Conservation (phyloP, 2,888 invertebrate species). For the Cyclophora punctaria region DNA sequence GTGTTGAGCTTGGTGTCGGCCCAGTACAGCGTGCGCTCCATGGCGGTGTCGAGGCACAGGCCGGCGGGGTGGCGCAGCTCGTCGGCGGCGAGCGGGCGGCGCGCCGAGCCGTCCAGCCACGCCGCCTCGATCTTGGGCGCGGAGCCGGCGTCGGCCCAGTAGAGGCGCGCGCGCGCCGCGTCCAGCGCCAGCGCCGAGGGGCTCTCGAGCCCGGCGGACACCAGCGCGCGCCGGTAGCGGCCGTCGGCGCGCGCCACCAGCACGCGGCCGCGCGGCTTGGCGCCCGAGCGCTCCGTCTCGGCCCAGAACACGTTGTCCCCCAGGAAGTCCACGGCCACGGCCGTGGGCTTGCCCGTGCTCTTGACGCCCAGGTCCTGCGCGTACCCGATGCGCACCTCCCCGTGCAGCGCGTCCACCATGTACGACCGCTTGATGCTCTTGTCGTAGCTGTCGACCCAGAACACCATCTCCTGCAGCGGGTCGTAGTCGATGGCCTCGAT, state of each 20-base stretch:
- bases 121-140: slow-evolving; percentile 94
- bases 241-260: slow-evolving; percentile 94
- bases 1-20: slow-evolving; percentile 94
- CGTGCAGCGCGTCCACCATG: slow-evolving; percentile 86
- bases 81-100: slow-evolving; percentile 86
- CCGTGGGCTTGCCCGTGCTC: slow-evolving; percentile 88
- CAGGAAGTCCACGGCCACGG: slow-evolving; percentile 94
- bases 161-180: slow-evolving; percentile 89
- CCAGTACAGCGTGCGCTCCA: slow-evolving; percentile 95
- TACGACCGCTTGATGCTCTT: slow-evolving; percentile 93
- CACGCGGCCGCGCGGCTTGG: slow-evolving; percentile 85
- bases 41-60: slow-evolving; percentile 90
- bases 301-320: slow-evolving; percentile 96
- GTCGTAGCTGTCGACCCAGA: slow-evolving; percentile 96
- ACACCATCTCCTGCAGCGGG: slow-evolving; percentile 87
- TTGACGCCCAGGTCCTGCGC: slow-evolving; percentile 92
- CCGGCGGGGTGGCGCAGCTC: slow-evolving; percentile 91
- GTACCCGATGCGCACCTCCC: slow-evolving; percentile 85
- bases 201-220: slow-evolving; percentile 85
- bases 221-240: slow-evolving; percentile 86
- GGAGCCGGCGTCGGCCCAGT: slow-evolving; percentile 95
- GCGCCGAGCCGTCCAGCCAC: slow-evolving; percentile 97
- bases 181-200: slow-evolving; percentile 94
- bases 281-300: slow-evolving; percentile 84
- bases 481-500: slow-evolving; percentile 95